These are phyloP conservation scores for Diabrotica virgifera DNA, from an alignment of 1,140 invertebrate genomes.

Conservation along the genomic window DNA sequence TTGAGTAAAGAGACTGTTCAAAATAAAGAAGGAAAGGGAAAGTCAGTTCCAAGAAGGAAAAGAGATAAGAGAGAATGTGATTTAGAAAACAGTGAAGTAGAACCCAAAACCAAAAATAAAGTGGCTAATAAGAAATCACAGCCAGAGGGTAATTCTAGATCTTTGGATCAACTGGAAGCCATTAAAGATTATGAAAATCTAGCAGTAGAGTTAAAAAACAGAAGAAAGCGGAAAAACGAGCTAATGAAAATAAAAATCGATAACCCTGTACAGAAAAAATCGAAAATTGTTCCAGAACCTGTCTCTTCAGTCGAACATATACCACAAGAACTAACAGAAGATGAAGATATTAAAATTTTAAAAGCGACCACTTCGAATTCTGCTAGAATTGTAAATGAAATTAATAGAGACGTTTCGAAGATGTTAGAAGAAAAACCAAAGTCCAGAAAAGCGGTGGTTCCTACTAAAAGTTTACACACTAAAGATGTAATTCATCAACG, in stretches of 20 bases:
- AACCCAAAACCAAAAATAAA: no score
- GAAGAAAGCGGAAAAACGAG: conserved; percentile 14
- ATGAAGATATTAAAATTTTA: conserved; percentile 40
- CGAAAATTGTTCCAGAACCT: conserved; percentile 3
- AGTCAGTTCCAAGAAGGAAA: conserved; percentile 16
- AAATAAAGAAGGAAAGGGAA: neutral
- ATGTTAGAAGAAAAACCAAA: conserved; percentile 21
- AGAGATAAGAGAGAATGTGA: conserved; percentile 14
- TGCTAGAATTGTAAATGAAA: conserved; percentile 30
- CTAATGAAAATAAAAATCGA: conserved; percentile 16
- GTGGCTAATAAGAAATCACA: no score
- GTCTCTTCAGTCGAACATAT: neutral
- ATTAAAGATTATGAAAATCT: conserved; percentile 13
- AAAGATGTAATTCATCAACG: conserved; percentile 71
- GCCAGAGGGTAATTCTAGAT: neutral
- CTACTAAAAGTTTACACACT: conserved; percentile 26
- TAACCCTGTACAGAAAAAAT: conserved; percentile 16
- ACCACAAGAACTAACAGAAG: conserved; percentile 23
- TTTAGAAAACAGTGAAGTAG: no score
- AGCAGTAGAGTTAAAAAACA: conserved; percentile 12
- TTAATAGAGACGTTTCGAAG: conserved; percentile 31
- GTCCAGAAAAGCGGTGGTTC: neutral
- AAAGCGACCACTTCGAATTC: conserved; percentile 36
- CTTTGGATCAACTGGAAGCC: neutral
- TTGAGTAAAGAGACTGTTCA: no score